phyloP scores from a whole-genome alignment of 2,888 invertebrate species.

The Vannuccia rotundouncinata region DNA sequence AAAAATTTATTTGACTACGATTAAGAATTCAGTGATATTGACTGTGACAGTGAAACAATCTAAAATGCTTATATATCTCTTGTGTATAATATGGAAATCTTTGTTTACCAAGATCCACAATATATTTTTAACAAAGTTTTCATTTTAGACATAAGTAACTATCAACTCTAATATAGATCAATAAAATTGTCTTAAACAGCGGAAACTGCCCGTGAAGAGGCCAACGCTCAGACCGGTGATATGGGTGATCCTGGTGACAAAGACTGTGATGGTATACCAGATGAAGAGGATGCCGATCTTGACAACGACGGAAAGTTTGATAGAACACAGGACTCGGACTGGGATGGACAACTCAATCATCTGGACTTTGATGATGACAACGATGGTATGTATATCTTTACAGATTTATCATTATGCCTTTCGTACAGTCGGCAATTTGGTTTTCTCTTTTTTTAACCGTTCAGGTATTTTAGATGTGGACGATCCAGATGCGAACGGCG shows the following conservation, averaged over 20 bases:
- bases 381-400: slow-evolving; percentile 33
- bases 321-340: slow-evolving; percentile 41
- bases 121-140: too few relatives aligned
- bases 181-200: slow-evolving; percentile 13
- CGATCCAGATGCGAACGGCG: slow-evolving; percentile 48
- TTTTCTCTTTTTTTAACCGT: not conserved
- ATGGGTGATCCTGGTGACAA: slow-evolving; percentile 40
- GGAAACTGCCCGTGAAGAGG: slow-evolving; percentile 34
- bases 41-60: too few relatives aligned
- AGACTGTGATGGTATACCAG: slow-evolving; percentile 41
- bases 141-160: too few relatives aligned
- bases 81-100: too few relatives aligned
- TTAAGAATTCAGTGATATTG: too few relatives aligned
- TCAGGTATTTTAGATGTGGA: slow-evolving; percentile 48
- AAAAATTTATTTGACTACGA: too few relatives aligned
- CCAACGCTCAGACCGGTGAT: slow-evolving; percentile 35
- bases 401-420: not conserved
- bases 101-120: too few relatives aligned
- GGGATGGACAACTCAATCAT: slow-evolving; percentile 41
- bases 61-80: too few relatives aligned
- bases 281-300: slow-evolving; percentile 42
- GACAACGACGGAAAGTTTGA: slow-evolving; percentile 45
- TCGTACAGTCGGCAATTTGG: not conserved
- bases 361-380: slow-evolving; percentile 42
- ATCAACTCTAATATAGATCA: too few relatives aligned